Base-by-base conservation (phyloP, 2,888 invertebrate species). In the Melanophora roralis region DNA sequence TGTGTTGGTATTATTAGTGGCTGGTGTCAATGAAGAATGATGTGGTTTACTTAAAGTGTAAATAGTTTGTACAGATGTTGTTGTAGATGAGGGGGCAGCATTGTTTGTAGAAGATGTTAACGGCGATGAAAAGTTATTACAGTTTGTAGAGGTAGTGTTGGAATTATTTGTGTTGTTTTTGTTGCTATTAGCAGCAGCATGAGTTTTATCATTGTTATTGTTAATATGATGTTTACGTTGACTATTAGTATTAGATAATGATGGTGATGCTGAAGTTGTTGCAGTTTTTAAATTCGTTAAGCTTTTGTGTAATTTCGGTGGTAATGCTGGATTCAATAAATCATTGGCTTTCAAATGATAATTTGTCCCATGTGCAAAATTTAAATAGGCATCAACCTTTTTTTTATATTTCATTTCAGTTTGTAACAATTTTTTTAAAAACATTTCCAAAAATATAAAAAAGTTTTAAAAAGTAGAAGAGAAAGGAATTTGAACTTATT, bases 251-350 rank as follows among this genome's bases (percentile, higher is more conserved):
- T 79, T 49, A n/a, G 49, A 3, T 40, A n/a, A n/a, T n/a, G 65
- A 1, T 38, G 59, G 2, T 21, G 73, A 12, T 67, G 69, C n/a
- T 81, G 81, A 62, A 59, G 81, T 57, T 81, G 84, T 82, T 40
- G 84, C 82, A 59, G 84, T 81, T 82, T 89, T 89, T 83, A 89
- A 88, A 88, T 89, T 89, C 84, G 87, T 87, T 83, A 88, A 84
- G 83, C 87, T 88, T 86, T 90, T 90, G 83, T 90, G 89, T 83
- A 90, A 86, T 88, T 90, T 90, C 84, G 90, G 90, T 87, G 90
- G 90, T 86, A 90, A 86, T 75, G 86, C 87, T 81, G 88, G 88
- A 84, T 88, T 87, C 32, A 76, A 76, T 64, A 87, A 85, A 84
- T 87, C 84, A 77, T 82, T 87, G 77, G 82, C 84, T 82, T 85